Evolutionary conservation across 2,888 invertebrate genomes (phyloP).

Genomic region (Nipponacmea schrenckii): DNA sequence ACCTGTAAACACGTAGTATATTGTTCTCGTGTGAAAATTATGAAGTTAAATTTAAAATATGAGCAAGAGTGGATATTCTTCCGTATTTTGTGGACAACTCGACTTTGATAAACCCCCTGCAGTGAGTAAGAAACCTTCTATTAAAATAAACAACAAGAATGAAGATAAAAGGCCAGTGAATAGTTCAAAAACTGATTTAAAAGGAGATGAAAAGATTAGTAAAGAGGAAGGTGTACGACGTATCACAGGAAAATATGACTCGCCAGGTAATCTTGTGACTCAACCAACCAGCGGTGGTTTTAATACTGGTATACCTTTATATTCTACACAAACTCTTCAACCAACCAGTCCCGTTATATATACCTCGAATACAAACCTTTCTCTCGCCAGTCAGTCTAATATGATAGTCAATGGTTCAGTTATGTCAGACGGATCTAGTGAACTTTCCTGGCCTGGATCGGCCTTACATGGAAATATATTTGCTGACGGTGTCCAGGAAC

Average conservation of each 20-base stretch:
- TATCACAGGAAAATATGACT: constrained; percentile 62
- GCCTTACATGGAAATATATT: constrained; percentile 28
- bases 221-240: constrained; percentile 47
- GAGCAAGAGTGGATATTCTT: neutral
- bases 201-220: neutral
- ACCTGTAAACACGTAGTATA: neutral
- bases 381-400: neutral
- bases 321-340: neutral
- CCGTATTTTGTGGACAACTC: constrained; percentile 1
- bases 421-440: constrained; percentile 39
- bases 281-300: constrained; percentile 10
- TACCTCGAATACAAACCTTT: too few relatives aligned
- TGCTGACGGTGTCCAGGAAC: constrained; percentile 54
- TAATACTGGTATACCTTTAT: constrained; percentile 12
- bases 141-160: neutral
- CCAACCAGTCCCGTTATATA: neutral
- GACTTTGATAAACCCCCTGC: neutral
- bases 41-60: constrained; percentile 4
- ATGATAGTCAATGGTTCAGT: constrained; percentile 18
- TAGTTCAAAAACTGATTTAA: neutral
- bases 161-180: neutral
- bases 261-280: constrained; percentile 46
- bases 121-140: neutral
- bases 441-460: constrained; percentile 37
- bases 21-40: constrained; percentile 3